Percentiles rank a stretch among this genome's conserved stretches.
Conservation (phyloP, 2,888 invertebrate species). For the Chesias legatella region DNA sequence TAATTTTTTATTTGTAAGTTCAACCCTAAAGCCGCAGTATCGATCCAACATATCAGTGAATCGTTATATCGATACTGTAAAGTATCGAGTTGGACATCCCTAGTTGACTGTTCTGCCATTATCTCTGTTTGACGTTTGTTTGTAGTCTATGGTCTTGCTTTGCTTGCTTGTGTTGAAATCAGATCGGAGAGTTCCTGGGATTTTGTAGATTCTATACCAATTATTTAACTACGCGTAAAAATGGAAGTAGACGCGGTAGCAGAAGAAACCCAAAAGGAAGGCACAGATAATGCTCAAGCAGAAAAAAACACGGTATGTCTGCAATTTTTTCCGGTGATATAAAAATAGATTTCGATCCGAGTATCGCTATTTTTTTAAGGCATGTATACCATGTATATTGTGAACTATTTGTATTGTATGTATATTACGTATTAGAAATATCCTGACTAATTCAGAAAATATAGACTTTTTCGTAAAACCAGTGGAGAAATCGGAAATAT, state of each 20-base stretch:
- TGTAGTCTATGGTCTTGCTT: no score
- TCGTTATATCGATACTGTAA: no score
- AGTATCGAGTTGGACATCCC: no score
- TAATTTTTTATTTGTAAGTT: no score
- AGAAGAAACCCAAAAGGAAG: conserved; percentile 55
- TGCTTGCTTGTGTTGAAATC: no score
- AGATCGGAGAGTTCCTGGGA: conserved; percentile 28
- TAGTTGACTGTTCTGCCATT: no score
- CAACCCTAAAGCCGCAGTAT: no score
- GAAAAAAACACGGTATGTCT: conserved; percentile 52
- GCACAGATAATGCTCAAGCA: conserved; percentile 40
- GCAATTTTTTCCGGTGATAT: conserved; percentile 40
- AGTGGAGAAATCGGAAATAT: conserved; percentile 35
- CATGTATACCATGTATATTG: conserved; percentile 9
- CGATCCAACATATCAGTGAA: no score
- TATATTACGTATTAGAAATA: no score
- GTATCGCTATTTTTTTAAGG: conserved; percentile 44
- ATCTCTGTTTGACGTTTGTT: no score
- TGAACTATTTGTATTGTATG: conserved; percentile 11
- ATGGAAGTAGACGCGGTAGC: conserved; percentile 62
- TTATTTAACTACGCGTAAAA: conserved; percentile 32
- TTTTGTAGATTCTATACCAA: conserved; percentile 16
- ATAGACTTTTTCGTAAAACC: conserved; percentile 5
- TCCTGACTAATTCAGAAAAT: no score
- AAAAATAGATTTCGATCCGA: conserved; percentile 69